Conservation (phyloP, 2,797 vertebrate species). For the Manis crassicaudata region DNA sequence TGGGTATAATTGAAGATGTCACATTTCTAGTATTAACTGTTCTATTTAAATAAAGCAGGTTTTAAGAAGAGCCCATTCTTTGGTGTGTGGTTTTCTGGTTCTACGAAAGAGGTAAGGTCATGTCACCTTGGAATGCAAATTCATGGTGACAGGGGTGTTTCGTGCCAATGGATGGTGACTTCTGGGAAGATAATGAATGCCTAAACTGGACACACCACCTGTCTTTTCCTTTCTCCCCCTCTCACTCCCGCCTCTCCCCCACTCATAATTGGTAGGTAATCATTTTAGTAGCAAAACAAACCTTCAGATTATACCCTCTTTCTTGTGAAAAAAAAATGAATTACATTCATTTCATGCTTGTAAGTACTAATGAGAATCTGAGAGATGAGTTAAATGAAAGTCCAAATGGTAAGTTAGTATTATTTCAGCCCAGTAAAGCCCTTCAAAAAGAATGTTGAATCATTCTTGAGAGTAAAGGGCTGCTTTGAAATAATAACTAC, state of each 20-base stretch:
- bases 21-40: neutral
- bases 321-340: conserved; percentile 73
- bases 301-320: conserved; percentile 68
- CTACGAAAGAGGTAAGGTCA: conserved; percentile 53
- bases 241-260: conserved; percentile 10
- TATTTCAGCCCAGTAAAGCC: conserved; percentile 46
- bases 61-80: neutral
- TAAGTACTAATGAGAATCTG: conserved; percentile 65
- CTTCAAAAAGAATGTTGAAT: neutral
- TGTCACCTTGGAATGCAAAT: conserved; percentile 46
- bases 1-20: neutral
- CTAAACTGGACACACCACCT: neutral
- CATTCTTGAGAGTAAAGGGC: conserved; percentile 26
- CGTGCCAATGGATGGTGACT: conserved; percentile 63
- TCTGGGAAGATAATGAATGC: conserved; percentile 77
- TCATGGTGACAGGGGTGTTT: conserved; percentile 34
- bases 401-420: conserved; percentile 58
- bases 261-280: conserved; percentile 62
- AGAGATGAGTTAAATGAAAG: conserved; percentile 51
- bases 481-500: conserved; percentile 47
- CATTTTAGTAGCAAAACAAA: conserved; percentile 75
- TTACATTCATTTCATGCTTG: conserved; percentile 62
- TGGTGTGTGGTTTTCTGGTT: neutral
- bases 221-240: neutral
- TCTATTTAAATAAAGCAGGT: neutral